Conservation (phyloP, 2,797 vertebrate genomes). For the Tauraco hartlaubi region DNA sequence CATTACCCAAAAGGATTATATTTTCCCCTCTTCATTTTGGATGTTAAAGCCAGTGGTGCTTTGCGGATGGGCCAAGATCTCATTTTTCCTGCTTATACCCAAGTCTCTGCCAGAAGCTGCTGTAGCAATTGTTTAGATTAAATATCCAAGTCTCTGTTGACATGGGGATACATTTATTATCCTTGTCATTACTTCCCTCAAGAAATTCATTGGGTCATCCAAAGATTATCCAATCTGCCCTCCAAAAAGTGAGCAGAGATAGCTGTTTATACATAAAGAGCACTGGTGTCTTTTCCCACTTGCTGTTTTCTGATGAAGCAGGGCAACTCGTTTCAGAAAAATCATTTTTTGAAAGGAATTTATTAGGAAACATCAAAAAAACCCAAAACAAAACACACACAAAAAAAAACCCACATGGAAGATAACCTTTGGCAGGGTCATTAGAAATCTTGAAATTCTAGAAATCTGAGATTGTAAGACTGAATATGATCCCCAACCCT, state of each 20-base stretch:
- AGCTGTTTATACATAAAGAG: not conserved
- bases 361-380: not conserved
- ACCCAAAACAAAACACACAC: not conserved
- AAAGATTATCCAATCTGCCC: constrained; percentile 32
- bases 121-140: constrained; percentile 31
- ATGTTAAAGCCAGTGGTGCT: not conserved
- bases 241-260: not conserved
- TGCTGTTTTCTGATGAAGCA: not conserved
- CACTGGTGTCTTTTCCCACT: not conserved
- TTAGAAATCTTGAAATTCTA: not conserved
- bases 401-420: not conserved
- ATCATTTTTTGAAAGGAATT: not conserved
- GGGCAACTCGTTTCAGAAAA: not conserved
- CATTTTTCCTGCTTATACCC: not conserved
- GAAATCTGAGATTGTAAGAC: not conserved
- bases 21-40: not conserved
- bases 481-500: not conserved
- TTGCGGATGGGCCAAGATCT: not conserved
- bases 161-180: constrained; percentile 16
- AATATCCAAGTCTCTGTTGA: not conserved
- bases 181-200: constrained; percentile 24
- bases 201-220: constrained; percentile 31
- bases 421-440: not conserved
- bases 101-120: constrained; percentile 40
- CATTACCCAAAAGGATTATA: not conserved